phyloP scores from a whole-genome alignment of 2,888 invertebrate genomes.

The Dorcus parallelipipedus region DNA sequence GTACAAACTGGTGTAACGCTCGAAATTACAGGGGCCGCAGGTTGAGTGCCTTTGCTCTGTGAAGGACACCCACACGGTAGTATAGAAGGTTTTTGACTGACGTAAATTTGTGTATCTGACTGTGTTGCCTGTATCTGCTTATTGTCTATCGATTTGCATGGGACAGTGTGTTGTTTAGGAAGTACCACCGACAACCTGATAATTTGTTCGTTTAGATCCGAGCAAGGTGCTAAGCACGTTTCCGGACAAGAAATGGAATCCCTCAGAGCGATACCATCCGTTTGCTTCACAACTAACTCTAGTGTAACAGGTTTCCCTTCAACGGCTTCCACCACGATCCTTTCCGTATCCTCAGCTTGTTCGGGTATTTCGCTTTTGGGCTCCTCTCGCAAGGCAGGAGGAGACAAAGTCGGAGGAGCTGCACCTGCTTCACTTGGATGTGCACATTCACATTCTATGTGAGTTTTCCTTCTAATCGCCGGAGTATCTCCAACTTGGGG shows the following conservation, averaged over 20 bases:
- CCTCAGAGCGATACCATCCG: neutral
- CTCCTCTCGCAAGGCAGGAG: constrained; percentile 1
- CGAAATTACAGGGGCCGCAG: too few species aligned
- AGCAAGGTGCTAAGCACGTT: neutral
- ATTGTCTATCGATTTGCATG: too few species aligned
- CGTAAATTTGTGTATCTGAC: too few species aligned
- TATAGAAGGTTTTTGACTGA: too few species aligned
- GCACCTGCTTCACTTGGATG: constrained; percentile 25
- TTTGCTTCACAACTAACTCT: neutral
- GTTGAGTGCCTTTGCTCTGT: too few species aligned
- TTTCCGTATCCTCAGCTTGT: constrained; percentile 14
- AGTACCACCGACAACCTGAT: constrained; percentile 17
- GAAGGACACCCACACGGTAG: too few species aligned
- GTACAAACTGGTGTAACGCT: too few species aligned
- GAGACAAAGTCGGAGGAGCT: constrained; percentile 29
- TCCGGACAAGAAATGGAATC: constrained; percentile 14
- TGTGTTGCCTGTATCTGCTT: too few species aligned
- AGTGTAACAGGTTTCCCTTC: constrained; percentile 2
- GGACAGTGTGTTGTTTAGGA: neutral
- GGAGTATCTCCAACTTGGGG: constrained; percentile 25
- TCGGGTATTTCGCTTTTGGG: constrained; percentile 7
- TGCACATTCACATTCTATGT: constrained; percentile 33
- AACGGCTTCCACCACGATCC: constrained; percentile 5
- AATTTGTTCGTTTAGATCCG: constrained; percentile 13
- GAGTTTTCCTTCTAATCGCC: constrained; percentile 15